Evolutionary conservation across 2,797 vertebrate genomes (phyloP).

Genomic region (Arremon brunneinucha): DNA sequence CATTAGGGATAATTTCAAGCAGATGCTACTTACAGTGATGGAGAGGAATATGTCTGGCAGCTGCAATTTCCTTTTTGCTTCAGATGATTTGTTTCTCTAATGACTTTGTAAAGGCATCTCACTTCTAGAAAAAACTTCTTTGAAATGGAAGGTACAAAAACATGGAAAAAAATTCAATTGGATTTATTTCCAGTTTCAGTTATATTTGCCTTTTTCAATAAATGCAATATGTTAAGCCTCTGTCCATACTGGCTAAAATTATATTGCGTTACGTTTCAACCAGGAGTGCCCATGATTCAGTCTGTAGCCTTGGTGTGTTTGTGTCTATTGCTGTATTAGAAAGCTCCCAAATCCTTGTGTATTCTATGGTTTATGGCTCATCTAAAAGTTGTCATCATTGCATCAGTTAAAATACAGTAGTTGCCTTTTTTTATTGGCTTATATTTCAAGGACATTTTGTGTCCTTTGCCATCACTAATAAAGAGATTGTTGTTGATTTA

Average conservation of each 20-base stretch:
- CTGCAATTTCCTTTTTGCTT: conserved; percentile 15
- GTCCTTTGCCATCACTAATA: neutral
- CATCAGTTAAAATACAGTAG: neutral
- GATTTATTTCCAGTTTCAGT: neutral
- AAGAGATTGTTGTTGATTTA: neutral
- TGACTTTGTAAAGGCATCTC: neutral
- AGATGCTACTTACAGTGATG: neutral
- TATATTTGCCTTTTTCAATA: neutral
- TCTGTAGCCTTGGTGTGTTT: neutral
- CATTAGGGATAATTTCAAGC: conserved; percentile 20
- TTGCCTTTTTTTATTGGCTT: neutral
- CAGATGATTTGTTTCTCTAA: neutral
- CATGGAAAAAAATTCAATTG: neutral
- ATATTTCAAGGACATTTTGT: neutral
- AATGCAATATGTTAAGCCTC: neutral
- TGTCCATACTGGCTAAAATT: neutral
- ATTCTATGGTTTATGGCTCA: neutral
- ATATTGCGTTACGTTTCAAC: neutral
- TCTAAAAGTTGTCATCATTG: neutral
- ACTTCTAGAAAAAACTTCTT: neutral
- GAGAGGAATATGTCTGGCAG: neutral
- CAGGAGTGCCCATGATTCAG: neutral
- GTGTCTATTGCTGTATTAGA: neutral
- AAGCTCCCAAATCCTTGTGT: neutral
- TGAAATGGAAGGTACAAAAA: neutral